A percentile compares a stretch with the other conserved stretches of the same genome.
These are phyloP conservation scores for Penaeus vannamei DNA, from an alignment of 1,140 invertebrate genomes.

Conservation along the genomic window DNA sequence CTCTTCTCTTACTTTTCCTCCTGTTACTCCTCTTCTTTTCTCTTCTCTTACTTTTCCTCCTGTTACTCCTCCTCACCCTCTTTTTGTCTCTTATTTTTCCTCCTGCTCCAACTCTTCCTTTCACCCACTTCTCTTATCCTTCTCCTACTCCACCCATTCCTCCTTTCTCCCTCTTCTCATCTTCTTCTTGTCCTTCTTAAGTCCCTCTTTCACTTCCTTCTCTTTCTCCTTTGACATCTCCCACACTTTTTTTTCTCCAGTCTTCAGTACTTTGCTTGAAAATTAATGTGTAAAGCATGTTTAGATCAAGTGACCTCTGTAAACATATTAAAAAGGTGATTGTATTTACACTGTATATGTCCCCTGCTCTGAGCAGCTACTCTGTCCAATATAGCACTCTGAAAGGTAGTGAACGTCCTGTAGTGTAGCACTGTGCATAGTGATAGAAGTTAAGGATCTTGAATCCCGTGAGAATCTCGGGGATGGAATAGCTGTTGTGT, in stretches of 20 bases:
- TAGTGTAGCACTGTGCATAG: no score
- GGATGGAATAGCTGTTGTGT: no score
- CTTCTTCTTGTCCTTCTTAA: background rate
- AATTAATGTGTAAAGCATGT: no score
- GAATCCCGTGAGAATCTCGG: no score
- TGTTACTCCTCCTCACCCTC: background rate
- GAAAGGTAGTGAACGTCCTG: no score
- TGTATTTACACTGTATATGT: no score
- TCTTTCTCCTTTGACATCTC: background rate
- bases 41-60: background rate
- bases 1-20: background rate
- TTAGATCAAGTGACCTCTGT: no score
- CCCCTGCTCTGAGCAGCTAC: no score
- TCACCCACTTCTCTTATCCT: background rate
- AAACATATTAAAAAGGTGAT: no score
- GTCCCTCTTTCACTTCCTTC: background rate
- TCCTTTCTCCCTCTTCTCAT: background rate
- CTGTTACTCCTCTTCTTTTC: background rate
- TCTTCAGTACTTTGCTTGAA: background rate
- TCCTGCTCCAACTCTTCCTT: background rate
- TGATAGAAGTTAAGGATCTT: no score
- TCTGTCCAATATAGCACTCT: no score
- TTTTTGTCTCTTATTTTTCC: background rate
- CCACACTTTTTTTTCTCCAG: background rate
- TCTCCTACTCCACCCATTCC: background rate